Conservation (phyloP, 35 echinoderm and acorn worm genomes). For the Lytechinus pictus region DNA sequence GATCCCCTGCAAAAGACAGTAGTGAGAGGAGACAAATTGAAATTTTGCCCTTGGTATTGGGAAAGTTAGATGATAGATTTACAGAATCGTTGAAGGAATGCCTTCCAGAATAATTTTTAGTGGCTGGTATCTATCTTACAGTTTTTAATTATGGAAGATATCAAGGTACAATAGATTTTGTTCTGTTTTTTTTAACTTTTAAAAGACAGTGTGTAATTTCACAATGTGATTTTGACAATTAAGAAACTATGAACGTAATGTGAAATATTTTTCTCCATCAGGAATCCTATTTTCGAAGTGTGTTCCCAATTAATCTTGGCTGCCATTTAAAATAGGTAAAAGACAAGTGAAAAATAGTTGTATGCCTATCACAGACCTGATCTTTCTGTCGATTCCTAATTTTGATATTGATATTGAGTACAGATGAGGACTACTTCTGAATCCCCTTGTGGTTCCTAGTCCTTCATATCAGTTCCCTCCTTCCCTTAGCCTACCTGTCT, state of each 20-base stretch:
- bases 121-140: neutral
- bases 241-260: too few species aligned
- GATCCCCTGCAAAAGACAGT: neutral
- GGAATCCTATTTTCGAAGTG: too few species aligned
- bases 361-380: neutral
- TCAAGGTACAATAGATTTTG: neutral
- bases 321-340: neutral
- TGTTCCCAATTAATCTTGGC: too few species aligned
- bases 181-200: too few species aligned
- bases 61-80: neutral
- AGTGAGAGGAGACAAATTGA: neutral
- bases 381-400: neutral
- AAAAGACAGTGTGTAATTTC: too few species aligned
- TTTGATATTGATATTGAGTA: neutral
- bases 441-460: neutral
- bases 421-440: neutral
- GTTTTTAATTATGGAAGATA: neutral
- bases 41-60: neutral
- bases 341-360: neutral
- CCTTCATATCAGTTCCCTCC: neutral
- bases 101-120: neutral
- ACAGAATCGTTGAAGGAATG: neutral
- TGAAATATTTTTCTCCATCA: too few species aligned
- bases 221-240: too few species aligned
- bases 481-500: neutral